Conservation (phyloP, 2,113 vertebrate species). For the Odobenus rosmarus region DNA sequence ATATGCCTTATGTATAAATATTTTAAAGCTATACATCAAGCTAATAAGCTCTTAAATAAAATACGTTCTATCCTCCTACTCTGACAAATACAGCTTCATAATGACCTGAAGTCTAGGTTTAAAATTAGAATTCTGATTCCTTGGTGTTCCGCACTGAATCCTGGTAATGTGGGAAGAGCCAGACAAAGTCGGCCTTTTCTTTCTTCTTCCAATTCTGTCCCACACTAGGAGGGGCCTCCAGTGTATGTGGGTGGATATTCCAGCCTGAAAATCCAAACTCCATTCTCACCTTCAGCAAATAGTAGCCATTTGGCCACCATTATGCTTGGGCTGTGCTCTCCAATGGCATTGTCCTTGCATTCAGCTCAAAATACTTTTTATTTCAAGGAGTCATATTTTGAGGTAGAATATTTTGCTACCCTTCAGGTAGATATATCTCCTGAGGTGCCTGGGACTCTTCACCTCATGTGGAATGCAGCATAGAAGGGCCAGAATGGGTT, state of each 20-base stretch:
- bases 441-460: background rate
- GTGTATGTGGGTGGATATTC: background rate
- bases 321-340: background rate
- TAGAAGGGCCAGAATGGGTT: background rate
- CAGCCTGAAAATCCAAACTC: background rate
- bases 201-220: background rate
- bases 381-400: background rate
- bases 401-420: background rate
- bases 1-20: background rate
- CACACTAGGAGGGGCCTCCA: background rate
- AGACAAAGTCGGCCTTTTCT: background rate
- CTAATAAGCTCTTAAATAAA: constrained; percentile 13
- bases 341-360: background rate
- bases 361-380: constrained; percentile 8
- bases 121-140: background rate
- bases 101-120: background rate
- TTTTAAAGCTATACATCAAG: constrained; percentile 11
- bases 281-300: background rate
- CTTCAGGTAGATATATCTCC: background rate
- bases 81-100: background rate
- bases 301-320: background rate
- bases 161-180: background rate
- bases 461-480: background rate
- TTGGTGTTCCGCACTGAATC: background rate
- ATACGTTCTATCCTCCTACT: background rate